Base-by-base conservation (phyloP, 2,888 invertebrate genomes). In the Epirrhoe alternata region DNA sequence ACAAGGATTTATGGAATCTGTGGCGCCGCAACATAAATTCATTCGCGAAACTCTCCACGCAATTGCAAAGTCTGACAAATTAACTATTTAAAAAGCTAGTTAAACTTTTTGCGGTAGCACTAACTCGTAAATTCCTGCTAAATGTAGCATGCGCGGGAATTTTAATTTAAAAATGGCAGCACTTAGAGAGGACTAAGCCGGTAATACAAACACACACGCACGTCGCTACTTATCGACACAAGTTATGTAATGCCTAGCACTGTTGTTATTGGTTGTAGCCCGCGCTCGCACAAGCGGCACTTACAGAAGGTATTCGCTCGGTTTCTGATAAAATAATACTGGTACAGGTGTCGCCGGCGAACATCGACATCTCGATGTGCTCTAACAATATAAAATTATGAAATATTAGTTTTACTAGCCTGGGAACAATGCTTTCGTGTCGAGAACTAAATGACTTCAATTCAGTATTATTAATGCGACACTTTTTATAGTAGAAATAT, bases 141-240 rank as follows among this genome's bases (percentile, higher is more conserved):
- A 68, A 66, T 65, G 69, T 70, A 59, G 69, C 71, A 53, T 38
- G 70, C 61, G 47, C 52, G 30, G 58, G 54, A 54, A 70, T 69
- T 70, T 72, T 72, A 68, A 72, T 72, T 72, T 63, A 30, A 56
- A 62, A 74, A 64, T 42, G 70, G 62, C 66, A 68, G 51, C 66
- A 67, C 64, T 61, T 47, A 61, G 56, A 64, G 62, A 54, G 61
- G 52, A 62, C 68, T 45, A 45, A 50, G 8, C 24, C 33, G 8
- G 49, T 38, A 54, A 24, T 53, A 52, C 33, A 52, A 50, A 57
- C 42, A 63, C 63, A 62, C 30, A 17, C 51, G n/a, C 8, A n/a
- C 35, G 17, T 10, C 16, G 14, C 10, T 16, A 6, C 47, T 50
- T 51, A 59, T 10, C 49, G 61, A 61, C 42, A 47, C 52, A 54